phyloP scores from a whole-genome alignment of 2,113 vertebrate species.

The Archilochus colubris region DNA sequence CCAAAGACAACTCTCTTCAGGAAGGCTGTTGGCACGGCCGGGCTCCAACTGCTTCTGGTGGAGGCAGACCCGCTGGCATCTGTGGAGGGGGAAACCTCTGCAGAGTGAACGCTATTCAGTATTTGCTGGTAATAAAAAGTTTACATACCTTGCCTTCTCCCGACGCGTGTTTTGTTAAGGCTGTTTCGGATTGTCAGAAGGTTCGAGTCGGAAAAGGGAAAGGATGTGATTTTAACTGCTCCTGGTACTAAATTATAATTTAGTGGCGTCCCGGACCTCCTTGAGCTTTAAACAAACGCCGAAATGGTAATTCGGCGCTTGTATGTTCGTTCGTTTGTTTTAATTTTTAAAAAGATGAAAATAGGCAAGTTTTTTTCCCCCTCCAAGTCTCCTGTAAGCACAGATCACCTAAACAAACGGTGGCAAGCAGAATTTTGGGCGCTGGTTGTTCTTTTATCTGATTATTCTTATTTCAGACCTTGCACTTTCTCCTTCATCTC shows the following conservation, averaged over 20 bases:
- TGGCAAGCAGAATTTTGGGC: not conserved
- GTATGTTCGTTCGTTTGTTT: not conserved
- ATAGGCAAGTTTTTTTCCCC: not conserved
- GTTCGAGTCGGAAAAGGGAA: not conserved
- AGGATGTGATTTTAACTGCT: not conserved
- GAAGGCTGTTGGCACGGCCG: not conserved
- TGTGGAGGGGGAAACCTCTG: not conserved
- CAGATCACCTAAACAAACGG: not conserved
- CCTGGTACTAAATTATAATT: not conserved
- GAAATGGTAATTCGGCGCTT: not conserved
- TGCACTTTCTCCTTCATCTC: not conserved
- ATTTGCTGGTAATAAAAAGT: not conserved
- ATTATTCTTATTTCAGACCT: not conserved
- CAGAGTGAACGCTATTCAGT: not conserved
- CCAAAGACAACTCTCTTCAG: not conserved
- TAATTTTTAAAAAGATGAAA: not conserved
- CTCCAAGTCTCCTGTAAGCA: not conserved
- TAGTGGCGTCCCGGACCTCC: not conserved
- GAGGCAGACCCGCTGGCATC: not conserved
- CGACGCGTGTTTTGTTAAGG: not conserved
- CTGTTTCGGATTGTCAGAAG: not conserved
- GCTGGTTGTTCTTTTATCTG: not conserved
- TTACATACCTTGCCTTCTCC: not conserved
- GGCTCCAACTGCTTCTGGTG: not conserved
- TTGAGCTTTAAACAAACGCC: not conserved